phyloP scores from a whole-genome alignment of 2,113 vertebrate species.

The Leucopternis melanops region DNA sequence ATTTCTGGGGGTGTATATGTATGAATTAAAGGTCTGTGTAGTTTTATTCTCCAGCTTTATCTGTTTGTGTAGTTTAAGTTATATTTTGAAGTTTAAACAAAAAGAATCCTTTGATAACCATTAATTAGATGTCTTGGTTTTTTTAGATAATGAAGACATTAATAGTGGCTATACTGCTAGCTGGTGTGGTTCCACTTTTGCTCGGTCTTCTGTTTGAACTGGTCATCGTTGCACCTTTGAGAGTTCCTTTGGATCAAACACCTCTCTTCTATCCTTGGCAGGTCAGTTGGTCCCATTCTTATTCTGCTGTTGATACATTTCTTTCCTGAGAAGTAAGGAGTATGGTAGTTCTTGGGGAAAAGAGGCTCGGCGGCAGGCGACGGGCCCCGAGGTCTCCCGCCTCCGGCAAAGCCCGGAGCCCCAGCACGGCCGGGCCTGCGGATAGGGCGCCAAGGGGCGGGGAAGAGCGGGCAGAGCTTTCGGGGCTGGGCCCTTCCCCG shows the following conservation, averaged over 20 bases:
- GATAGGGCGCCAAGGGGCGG: too few species aligned
- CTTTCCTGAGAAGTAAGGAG: neutral
- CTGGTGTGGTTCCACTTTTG: conserved; percentile 91
- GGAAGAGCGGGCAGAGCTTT: too few species aligned
- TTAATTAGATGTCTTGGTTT: neutral
- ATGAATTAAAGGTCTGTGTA: neutral
- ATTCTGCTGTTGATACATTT: neutral
- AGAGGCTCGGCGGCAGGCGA: too few species aligned
- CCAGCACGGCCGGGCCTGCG: too few species aligned
- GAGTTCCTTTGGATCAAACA: conserved; percentile 96
- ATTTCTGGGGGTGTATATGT: neutral
- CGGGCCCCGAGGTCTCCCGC: too few species aligned
- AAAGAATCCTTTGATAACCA: neutral
- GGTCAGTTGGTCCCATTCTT: conserved; percentile 67
- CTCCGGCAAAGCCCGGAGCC: too few species aligned
- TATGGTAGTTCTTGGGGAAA: neutral
- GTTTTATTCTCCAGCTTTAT: neutral
- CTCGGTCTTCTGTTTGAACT: conserved; percentile 94
- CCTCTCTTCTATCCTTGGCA: conserved; percentile 99
- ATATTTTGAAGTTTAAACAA: neutral
- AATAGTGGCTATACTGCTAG: conserved; percentile 90
- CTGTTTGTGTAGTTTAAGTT: neutral
- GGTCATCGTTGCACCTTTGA: conserved; percentile 93
- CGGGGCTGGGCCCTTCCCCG: too few species aligned
- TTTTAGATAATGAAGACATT: conserved; percentile 94